Conservation (phyloP, 2,113 vertebrate species). For the Tautogolabrus adspersus region DNA sequence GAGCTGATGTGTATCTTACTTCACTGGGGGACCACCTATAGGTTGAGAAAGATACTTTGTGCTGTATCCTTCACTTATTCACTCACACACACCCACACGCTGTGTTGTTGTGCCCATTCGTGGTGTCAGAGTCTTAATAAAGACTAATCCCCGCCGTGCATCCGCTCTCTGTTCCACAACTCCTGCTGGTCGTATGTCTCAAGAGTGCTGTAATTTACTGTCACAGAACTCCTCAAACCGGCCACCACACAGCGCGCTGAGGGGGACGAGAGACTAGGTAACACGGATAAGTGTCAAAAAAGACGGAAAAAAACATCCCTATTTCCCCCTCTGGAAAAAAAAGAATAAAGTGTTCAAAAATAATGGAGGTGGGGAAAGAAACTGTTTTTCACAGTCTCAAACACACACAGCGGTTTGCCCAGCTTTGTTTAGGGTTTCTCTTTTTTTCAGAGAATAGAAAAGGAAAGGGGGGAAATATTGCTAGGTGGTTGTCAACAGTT, state of each 20-base stretch:
- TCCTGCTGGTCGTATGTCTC: conserved; percentile 81
- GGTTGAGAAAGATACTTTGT: conserved; percentile 63
- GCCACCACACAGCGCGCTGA: conserved; percentile 70
- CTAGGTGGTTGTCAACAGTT: conserved; percentile 77
- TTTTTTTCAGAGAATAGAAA: conserved; percentile 47
- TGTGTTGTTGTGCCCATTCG: conserved; percentile 74
- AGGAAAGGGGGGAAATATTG: conserved; percentile 41
- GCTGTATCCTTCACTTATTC: conserved; percentile 58
- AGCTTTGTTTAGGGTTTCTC: conserved; percentile 71
- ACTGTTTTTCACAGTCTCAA: conserved; percentile 65
- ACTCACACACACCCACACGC: conserved; percentile 58
- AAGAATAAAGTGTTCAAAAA: conserved; percentile 69
- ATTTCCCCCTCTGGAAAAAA: conserved; percentile 52
- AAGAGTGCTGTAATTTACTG: conserved; percentile 82
- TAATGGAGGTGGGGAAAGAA: conserved; percentile 66
- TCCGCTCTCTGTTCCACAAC: conserved; percentile 77
- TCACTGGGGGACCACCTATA: conserved; percentile 65
- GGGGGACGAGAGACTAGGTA: conserved; percentile 61
- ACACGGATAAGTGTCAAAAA: conserved; percentile 70
- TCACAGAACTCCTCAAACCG: conserved; percentile 81
- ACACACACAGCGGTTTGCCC: conserved; percentile 67
- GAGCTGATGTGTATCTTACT: conserved; percentile 66
- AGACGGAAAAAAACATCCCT: conserved; percentile 40
- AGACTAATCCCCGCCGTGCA: conserved; percentile 78
- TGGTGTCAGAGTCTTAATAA: conserved; percentile 78